Evolutionary conservation across 2,113 vertebrate genomes (phyloP).

Genomic region (Tetrao urogallus): DNA sequence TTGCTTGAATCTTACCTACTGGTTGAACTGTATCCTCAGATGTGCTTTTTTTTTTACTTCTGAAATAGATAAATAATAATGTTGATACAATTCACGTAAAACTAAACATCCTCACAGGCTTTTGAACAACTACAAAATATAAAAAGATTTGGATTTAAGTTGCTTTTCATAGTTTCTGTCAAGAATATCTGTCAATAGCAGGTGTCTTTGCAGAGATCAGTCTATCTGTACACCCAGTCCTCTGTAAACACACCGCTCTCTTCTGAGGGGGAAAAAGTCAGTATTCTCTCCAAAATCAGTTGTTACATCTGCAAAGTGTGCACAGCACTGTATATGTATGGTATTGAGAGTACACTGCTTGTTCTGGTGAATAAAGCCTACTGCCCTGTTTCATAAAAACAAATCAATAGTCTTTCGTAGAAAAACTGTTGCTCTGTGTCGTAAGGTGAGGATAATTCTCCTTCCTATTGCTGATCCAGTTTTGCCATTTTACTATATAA

Average conservation of each 20-base stretch:
- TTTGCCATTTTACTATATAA: neutral
- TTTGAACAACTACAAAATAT: neutral
- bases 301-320: neutral
- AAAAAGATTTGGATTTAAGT: neutral
- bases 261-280: neutral
- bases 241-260: neutral
- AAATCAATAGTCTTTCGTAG: neutral
- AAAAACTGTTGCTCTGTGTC: neutral
- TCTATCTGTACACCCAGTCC: neutral
- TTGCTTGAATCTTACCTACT: neutral
- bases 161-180: neutral
- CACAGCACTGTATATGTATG: neutral
- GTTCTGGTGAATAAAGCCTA: neutral
- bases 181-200: neutral
- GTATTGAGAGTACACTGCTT: neutral
- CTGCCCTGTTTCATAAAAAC: neutral
- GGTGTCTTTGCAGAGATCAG: neutral
- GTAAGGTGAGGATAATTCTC: neutral
- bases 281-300: neutral
- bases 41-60: neutral
- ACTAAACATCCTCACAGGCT: neutral
- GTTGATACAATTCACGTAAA: neutral
- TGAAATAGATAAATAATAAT: neutral
- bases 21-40: neutral
- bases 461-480: neutral